Percentiles rank a stretch among this genome's conserved stretches.
Evolutionary conservation across 1,140 invertebrate species (phyloP).

Genomic region (Panonychus citri): DNA sequence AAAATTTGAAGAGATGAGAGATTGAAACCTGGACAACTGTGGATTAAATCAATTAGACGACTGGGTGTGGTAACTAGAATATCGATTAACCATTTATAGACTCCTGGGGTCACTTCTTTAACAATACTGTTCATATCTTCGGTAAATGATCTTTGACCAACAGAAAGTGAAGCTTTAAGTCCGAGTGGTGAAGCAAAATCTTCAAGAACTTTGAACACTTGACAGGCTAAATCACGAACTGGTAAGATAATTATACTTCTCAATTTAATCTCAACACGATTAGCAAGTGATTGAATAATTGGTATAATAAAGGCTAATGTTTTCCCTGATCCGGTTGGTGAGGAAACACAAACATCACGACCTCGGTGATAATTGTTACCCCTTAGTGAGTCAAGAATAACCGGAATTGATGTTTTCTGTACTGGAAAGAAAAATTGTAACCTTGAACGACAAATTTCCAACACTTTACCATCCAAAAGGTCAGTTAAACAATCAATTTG

Average conservation of each 20-base stretch:
- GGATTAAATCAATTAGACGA: slow-evolving; percentile 70
- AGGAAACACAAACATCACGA: slow-evolving; percentile 80
- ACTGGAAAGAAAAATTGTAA: slow-evolving; percentile 60
- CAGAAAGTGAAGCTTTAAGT: slow-evolving; percentile 45
- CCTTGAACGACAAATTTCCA: slow-evolving; percentile 38
- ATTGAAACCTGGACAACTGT: slow-evolving; percentile 60
- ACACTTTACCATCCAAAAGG: slow-evolving; percentile 33
- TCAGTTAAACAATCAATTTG: slow-evolving; percentile 12
- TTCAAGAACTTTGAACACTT: slow-evolving; percentile 40
- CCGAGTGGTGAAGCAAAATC: slow-evolving; percentile 48
- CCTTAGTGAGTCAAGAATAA: slow-evolving; percentile 38
- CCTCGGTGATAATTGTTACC: slow-evolving; percentile 34
- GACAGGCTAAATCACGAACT: slow-evolving; percentile 65
- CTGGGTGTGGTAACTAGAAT: slow-evolving; percentile 83
- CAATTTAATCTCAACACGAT: slow-evolving; percentile 31
- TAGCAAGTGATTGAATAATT: slow-evolving; percentile 43
- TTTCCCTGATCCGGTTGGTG: slow-evolving; percentile 93
- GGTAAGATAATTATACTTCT: slow-evolving; percentile 69
- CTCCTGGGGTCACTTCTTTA: slow-evolving; percentile 23
- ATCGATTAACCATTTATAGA: slow-evolving; percentile 33
- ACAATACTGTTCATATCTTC: slow-evolving; percentile 50
- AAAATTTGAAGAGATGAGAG: slow-evolving; percentile 54
- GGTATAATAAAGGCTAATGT: slow-evolving; percentile 82
- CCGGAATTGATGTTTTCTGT: slow-evolving; percentile 60
- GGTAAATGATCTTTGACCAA: slow-evolving; percentile 42